phyloP scores from a whole-genome alignment of 1,140 invertebrate genomes.

The Megalonaias nervosa region DNA sequence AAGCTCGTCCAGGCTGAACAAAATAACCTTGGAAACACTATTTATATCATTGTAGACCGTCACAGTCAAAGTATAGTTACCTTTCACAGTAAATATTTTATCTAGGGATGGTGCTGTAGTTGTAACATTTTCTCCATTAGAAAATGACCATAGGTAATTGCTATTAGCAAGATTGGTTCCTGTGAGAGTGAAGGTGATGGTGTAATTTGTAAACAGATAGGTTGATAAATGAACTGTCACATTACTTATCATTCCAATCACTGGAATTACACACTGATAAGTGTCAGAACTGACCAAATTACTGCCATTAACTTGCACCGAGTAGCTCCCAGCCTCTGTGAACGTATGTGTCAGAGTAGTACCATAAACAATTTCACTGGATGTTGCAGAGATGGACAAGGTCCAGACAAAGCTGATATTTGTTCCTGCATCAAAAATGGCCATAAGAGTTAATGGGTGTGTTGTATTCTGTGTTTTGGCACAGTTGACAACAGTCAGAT shows the following conservation, averaged over 20 bases:
- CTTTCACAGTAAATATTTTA: slow-evolving; percentile 32
- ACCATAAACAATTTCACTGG: slow-evolving; percentile 6
- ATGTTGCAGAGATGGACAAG: slow-evolving; percentile 1
- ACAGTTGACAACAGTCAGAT: slow-evolving; percentile 35
- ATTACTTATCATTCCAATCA: slow-evolving; percentile 40
- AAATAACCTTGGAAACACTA: slow-evolving; percentile 7
- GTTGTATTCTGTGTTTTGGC: slow-evolving; percentile 28
- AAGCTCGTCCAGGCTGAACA: slow-evolving; percentile 46
- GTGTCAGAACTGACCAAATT: slow-evolving; percentile 39
- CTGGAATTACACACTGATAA: slow-evolving; percentile 23
- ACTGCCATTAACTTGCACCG: slow-evolving; percentile 40
- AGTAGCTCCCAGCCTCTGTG: slow-evolving; percentile 35
- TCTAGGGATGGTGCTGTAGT: slow-evolving; percentile 22
- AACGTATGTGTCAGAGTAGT: slow-evolving; percentile 17
- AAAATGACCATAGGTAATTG: slow-evolving; percentile 47
- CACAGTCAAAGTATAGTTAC: slow-evolving; percentile 37
- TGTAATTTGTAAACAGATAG: slow-evolving; percentile 40
- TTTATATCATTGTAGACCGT: slow-evolving; percentile 47
- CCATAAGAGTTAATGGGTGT: slow-evolving; percentile 23
- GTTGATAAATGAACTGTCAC: slow-evolving; percentile 15
- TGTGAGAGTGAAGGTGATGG: slow-evolving; percentile 37
- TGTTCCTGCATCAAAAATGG: slow-evolving; percentile 38
- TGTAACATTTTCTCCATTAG: slow-evolving; percentile 24
- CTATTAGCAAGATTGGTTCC: slow-evolving; percentile 42
- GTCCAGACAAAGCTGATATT: slow-evolving; percentile 38